Percentiles rank a stretch among this genome's conserved stretches.
phyloP scores from a whole-genome alignment of 2,888 invertebrate species.

The Synergus gifuensis region DNA sequence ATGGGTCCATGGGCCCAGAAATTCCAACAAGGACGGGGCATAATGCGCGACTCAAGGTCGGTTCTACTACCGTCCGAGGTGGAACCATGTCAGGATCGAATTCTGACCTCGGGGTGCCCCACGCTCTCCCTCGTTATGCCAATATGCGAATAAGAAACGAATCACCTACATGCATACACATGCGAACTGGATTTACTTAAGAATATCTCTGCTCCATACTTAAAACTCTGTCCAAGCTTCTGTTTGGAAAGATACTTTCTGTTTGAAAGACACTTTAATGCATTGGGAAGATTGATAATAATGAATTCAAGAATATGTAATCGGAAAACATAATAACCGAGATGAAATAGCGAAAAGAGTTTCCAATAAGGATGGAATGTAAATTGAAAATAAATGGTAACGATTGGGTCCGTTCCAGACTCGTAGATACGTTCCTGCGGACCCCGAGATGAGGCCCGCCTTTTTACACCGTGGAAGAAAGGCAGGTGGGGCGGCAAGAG shows the following conservation, averaged over 20 bases:
- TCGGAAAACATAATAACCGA: too few relatives aligned
- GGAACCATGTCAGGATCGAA: slow-evolving; percentile 74
- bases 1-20: slow-evolving; percentile 72
- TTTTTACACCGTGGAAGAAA: slow-evolving; percentile 71
- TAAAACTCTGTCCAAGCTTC: neutral
- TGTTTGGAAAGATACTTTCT: neutral
- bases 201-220: neutral
- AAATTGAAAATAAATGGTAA: slow-evolving; percentile 9
- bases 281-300: too few relatives aligned
- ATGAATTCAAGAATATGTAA: neutral
- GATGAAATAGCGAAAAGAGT: neutral
- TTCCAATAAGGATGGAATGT: neutral
- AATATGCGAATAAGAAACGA: too few relatives aligned
- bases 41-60: slow-evolving; percentile 77
- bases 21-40: slow-evolving; percentile 76
- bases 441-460: slow-evolving; percentile 66
- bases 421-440: slow-evolving; percentile 57
- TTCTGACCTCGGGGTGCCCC: slow-evolving; percentile 75
- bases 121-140: slow-evolving; percentile 39
- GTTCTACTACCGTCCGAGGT: slow-evolving; percentile 74
- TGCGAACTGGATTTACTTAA: neutral
- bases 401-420: slow-evolving; percentile 25
- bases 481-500: slow-evolving; percentile 42
- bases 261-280: neutral
- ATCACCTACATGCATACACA: neutral